Evolutionary conservation across 2,888 invertebrate genomes (phyloP).

Genomic region (Scrobipalpa atriplicella): DNA sequence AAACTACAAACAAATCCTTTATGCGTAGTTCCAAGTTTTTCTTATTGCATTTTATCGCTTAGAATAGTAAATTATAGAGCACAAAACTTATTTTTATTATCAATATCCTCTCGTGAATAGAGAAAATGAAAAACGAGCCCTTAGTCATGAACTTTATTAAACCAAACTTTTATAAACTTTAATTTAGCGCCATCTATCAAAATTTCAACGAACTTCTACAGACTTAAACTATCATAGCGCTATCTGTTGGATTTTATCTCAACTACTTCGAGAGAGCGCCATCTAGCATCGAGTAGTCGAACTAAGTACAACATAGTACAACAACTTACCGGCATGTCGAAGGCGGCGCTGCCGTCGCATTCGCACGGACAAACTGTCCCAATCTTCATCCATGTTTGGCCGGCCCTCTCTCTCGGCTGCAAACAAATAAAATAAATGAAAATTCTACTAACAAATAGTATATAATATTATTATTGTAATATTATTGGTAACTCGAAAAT

Average conservation of each 20-base stretch:
- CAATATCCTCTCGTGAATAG: too few species aligned
- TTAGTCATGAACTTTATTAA: neutral
- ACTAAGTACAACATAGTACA: conserved; percentile 40
- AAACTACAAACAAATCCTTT: too few species aligned
- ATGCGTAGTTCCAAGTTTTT: too few species aligned
- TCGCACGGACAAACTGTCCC: conserved; percentile 91
- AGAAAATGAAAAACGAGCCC: too few species aligned
- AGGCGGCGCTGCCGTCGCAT: conserved; percentile 86
- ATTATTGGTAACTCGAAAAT: too few species aligned
- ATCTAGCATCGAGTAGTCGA: conserved; percentile 41
- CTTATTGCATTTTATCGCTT: too few species aligned
- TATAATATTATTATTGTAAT: too few species aligned
- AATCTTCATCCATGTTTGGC: conserved; percentile 87
- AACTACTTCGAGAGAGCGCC: conserved; percentile 33
- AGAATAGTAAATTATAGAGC: too few species aligned
- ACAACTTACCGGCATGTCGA: conserved; percentile 65
- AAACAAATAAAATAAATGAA: conserved; percentile 30
- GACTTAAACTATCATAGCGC: conserved; percentile 19
- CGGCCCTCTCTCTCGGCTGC: conserved; percentile 82
- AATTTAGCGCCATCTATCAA: neutral
- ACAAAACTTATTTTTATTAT: too few species aligned
- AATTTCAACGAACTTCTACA: neutral
- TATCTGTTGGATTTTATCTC: conserved; percentile 30
- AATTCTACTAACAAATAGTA: neutral
- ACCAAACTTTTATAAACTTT: neutral